phyloP scores from a whole-genome alignment of 2,797 vertebrate species.

The Danionella dracula region DNA sequence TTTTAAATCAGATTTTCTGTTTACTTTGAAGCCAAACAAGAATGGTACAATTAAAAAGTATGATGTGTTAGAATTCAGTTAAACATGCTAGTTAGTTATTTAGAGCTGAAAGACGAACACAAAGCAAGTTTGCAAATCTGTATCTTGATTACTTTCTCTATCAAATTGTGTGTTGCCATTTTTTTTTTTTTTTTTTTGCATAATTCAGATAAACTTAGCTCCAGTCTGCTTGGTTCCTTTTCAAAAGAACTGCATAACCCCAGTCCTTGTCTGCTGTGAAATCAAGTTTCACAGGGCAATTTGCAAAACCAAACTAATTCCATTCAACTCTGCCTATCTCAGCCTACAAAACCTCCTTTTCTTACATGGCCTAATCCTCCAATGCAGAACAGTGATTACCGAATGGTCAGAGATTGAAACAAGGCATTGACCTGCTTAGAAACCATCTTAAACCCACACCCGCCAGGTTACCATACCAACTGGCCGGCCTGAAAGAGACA shows the following conservation, averaged over 20 bases:
- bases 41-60: too few species aligned
- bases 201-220: neutral
- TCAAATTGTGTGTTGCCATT: too few species aligned
- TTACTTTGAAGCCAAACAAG: too few species aligned
- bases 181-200: too few species aligned
- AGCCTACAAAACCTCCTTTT: constrained; percentile 49
- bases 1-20: too few species aligned
- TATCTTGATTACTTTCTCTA: too few species aligned
- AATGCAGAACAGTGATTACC: constrained; percentile 63
- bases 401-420: constrained; percentile 69
- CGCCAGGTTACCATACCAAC: constrained; percentile 72
- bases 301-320: constrained; percentile 40
- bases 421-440: constrained; percentile 53
- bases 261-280: constrained; percentile 18
- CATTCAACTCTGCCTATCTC: constrained; percentile 53
- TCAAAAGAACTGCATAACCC: neutral
- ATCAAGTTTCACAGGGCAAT: constrained; percentile 35
- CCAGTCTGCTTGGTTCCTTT: neutral
- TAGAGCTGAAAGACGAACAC: too few species aligned
- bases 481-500: constrained; percentile 63
- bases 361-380: constrained; percentile 60
- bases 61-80: too few species aligned
- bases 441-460: constrained; percentile 62
- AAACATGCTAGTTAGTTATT: too few species aligned
- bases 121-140: too few species aligned